Percentiles rank a stretch among this genome's conserved stretches.
Conservation (phyloP, 2,888 invertebrate genomes). For the Abrostola triplasia region DNA sequence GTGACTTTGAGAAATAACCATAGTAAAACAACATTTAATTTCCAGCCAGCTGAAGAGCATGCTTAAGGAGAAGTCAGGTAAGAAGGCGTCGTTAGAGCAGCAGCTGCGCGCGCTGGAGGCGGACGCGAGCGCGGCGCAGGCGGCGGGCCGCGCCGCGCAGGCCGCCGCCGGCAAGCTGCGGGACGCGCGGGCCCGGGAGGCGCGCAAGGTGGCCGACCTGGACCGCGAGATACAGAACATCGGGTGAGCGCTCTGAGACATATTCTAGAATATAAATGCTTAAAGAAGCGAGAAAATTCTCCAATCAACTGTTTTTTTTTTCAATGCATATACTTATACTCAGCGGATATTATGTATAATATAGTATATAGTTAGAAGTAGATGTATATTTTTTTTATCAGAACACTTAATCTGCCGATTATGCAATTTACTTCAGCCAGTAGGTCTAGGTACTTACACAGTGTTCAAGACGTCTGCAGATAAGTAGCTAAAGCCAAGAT, state of each 20-base stretch:
- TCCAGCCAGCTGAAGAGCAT: slow-evolving; percentile 49
- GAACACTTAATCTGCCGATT: no score
- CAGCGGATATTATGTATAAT: no score
- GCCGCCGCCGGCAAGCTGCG: slow-evolving; percentile 60
- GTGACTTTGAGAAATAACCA: neutral
- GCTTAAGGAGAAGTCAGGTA: slow-evolving; percentile 67
- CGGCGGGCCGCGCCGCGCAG: slow-evolving; percentile 61
- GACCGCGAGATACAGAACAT: slow-evolving; percentile 75
- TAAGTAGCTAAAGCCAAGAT: no score
- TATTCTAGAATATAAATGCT: neutral
- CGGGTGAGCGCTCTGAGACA: slow-evolving; percentile 65
- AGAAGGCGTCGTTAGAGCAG: slow-evolving; percentile 74
- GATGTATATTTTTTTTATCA: no score
- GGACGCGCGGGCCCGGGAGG: slow-evolving; percentile 53
- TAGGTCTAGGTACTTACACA: no score
- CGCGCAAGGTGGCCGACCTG: slow-evolving; percentile 20
- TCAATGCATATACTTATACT: no score
- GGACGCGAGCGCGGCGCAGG: slow-evolving; percentile 70
- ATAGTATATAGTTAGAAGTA: no score
- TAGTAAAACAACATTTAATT: neutral
- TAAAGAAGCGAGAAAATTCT: no score
- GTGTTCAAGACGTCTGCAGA: no score
- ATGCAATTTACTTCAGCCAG: no score
- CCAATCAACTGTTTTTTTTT: no score
- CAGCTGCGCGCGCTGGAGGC: slow-evolving; percentile 67